phyloP scores from a whole-genome alignment of 2,113 vertebrate species.

The Rhabdomys dilectus region DNA sequence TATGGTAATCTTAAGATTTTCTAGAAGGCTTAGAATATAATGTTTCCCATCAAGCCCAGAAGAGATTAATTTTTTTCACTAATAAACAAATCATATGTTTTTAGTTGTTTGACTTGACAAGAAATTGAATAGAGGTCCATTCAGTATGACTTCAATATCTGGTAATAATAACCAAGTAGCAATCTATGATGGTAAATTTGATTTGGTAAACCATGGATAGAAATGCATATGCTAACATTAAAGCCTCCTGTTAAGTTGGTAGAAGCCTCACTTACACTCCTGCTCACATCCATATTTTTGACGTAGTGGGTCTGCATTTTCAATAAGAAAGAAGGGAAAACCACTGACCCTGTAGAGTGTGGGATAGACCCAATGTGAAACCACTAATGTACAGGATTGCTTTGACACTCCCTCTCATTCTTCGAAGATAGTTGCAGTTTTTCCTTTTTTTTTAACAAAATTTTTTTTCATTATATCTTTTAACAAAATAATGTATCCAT shows the following conservation, averaged over 20 bases:
- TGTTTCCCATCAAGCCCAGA: not conserved
- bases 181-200: not conserved
- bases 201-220: not conserved
- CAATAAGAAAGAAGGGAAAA: not conserved
- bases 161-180: not conserved
- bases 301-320: not conserved
- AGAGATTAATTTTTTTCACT: not conserved
- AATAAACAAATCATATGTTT: not conserved
- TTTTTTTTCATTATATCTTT: not conserved
- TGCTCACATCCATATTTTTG: not conserved
- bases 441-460: not conserved
- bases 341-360: not conserved
- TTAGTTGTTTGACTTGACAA: not conserved
- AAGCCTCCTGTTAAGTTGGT: not conserved
- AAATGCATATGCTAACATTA: not conserved
- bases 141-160: not conserved
- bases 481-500: not conserved
- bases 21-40: not conserved
- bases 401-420: not conserved
- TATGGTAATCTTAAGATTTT: not conserved
- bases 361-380: not conserved
- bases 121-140: not conserved
- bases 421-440: slow-evolving; percentile 20
- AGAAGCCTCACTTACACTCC: not conserved
- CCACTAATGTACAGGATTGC: not conserved